phyloP scores from a whole-genome alignment of 2,113 vertebrate genomes.

The Butorides virescens region DNA sequence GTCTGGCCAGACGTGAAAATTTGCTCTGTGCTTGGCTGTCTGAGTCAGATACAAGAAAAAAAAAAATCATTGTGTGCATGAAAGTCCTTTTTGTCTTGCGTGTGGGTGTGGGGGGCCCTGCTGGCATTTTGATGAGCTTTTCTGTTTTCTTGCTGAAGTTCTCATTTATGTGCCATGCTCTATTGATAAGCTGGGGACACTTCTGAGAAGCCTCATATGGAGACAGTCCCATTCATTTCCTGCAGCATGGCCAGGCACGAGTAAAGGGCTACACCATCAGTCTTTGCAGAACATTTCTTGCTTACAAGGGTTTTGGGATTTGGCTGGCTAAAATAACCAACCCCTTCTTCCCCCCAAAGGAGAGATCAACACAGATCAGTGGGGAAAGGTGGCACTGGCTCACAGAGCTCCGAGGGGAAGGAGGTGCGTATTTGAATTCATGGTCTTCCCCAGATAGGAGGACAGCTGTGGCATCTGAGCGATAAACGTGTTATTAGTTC shows the following conservation, averaged over 20 bases:
- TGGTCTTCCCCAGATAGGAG: not conserved
- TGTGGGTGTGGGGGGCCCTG: not conserved
- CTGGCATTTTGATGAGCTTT: not conserved
- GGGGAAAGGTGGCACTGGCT: not conserved
- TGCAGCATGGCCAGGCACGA: not conserved
- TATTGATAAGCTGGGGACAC: not conserved
- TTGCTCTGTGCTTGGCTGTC: not conserved
- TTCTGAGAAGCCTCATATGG: not conserved
- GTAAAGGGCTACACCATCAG: not conserved
- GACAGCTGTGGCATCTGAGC: not conserved
- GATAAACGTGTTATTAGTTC: not conserved
- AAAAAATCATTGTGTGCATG: not conserved
- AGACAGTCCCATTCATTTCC: not conserved
- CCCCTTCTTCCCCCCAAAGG: not conserved
- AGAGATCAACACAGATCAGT: not conserved
- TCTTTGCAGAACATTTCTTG: not conserved
- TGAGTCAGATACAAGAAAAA: slow-evolving; percentile 24
- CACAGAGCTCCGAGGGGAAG: not conserved
- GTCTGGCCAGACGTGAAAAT: not conserved
- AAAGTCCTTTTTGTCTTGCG: slow-evolving; percentile 36
- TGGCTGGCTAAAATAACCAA: not conserved
- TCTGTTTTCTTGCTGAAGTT: slow-evolving; percentile 5
- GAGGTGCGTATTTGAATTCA: not conserved
- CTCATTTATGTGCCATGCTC: not conserved
- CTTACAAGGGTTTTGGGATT: not conserved